Base-by-base conservation (phyloP, 2,113 vertebrate species). In the Sturnus vulgaris region DNA sequence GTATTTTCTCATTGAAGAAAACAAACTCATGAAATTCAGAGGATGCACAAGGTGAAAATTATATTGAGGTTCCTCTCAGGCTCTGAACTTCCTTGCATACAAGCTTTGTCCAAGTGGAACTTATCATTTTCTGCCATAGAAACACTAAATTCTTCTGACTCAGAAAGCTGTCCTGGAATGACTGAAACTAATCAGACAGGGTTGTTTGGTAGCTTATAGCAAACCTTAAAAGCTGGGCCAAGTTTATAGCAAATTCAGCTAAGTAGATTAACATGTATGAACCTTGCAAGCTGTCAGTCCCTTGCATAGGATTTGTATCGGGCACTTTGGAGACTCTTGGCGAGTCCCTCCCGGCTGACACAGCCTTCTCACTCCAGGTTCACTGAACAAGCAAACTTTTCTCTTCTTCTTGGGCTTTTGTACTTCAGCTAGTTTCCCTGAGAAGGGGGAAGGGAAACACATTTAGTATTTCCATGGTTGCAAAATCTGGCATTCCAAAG, bases 321-420 rank as follows among this genome's bases (percentile, higher is more conserved):
- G 72, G 71, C 35, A 17, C 9, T 78, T 63, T 6, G 93, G 81
- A 18, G 6, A 1, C 22, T 9, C 22, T 14, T 35, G 47, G 70
- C 0, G 0, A 30, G 14, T 50, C 31, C 27, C 63, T 63, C 35
- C 10, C 14, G 5, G 71, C 39, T 72, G 47, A 6, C 15, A 6
- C 2, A 50, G 10, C 52, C 81, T 42, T 33, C 52, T 78, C 31
- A 6, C 35, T 30, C 46, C 85, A 22, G 37, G 42, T 19, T 22
- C 71, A 60, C 76, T 11, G 8, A 25, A 59, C 46, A 23, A 4
- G 15, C 15, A 56, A 68, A 88, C 35, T 50, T 40, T 9, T 44
- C 47, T 46, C 4, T 44, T 55, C 57, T 53, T 42, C 57, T n/a
- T 17, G n/a, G 31, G 17, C n/a, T 61, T 65, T 69, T 71, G 27